These are phyloP conservation scores for Mechanitis mazaeus DNA, from an alignment of 2,888 invertebrate genomes.

Conservation along the genomic window DNA sequence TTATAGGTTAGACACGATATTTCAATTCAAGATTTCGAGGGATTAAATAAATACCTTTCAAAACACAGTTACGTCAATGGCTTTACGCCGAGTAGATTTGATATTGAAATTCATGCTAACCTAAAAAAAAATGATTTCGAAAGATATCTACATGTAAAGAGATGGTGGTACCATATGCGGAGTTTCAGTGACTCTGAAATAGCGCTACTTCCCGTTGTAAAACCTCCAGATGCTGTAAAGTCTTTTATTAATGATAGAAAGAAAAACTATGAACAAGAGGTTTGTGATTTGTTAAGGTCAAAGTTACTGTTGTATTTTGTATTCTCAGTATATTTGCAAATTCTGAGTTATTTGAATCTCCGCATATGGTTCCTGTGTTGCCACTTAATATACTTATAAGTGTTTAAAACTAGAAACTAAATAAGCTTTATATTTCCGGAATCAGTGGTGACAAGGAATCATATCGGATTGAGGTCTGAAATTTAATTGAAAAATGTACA, in stretches of 20 bases:
- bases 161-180: conserved; percentile 79
- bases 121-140: conserved; percentile 52
- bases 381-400: conserved; percentile 33
- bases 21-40: conserved; percentile 44
- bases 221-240: conserved; percentile 41
- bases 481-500: conserved; percentile 51
- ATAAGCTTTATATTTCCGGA: conserved; percentile 56
- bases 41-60: conserved; percentile 65
- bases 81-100: conserved; percentile 72
- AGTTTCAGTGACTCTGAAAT: conserved; percentile 75
- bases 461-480: conserved; percentile 41
- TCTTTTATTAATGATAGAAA: conserved; percentile 39
- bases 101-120: conserved; percentile 57
- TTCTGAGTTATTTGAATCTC: conserved; percentile 40
- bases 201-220: conserved; percentile 53
- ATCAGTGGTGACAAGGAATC: conserved; percentile 63
- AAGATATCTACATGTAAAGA: conserved; percentile 66
- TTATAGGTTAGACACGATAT: conserved; percentile 53
- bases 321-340: conserved; percentile 19
- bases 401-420: conserved; percentile 4
- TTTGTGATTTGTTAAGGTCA: conserved; percentile 37
- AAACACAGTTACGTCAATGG: conserved; percentile 76
- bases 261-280: conserved; percentile 51
- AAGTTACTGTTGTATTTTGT: conserved; percentile 22
- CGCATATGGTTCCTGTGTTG: conserved; percentile 63